Evolutionary conservation across 2,113 vertebrate genomes (phyloP), one percentile per base, ranked within the genome.

Genomic region (Haemorhous mexicanus): DNA sequence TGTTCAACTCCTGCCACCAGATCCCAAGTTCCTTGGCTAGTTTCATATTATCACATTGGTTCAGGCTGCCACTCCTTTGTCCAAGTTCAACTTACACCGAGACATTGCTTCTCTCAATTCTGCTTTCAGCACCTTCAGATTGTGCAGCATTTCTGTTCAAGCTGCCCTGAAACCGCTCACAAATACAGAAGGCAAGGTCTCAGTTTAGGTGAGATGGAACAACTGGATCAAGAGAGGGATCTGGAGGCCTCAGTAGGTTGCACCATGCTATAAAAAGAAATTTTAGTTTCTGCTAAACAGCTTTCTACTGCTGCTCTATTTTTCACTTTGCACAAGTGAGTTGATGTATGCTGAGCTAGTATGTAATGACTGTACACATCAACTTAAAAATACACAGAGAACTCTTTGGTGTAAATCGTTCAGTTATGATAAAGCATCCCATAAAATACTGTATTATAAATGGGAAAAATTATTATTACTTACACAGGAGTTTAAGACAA

Each of bases 401-500:
- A 68, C 12, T 44, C 37, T 11, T 35, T 22, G 28, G 39, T 14
- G 24, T 44, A 89, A 70, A 50, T 4, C 18, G 5, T 55, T 70
- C 11, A 59, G 4, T 59, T 46, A 84, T 0, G 0, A 74, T 22
- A 86, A 13, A 62, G 16, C 28, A 41, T 7, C 19, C 73, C 4
- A 20, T 37, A 56, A 70, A 84, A 62, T n/a, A 80, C 8, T 56
- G 30, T 16, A 30, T 27, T 70, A 30, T 11, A 78, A 77, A 56
- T 3, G 4, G 18, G 11, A 30, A 88, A 96, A 80, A 59, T 22
- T 0, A 17, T 64, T 52, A 33, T 16, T 61, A 98, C 99, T 97
- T 98, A 99, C 99, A 97, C 5, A 99, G 52, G 56, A 98, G 97
- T 88, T 99, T 99, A 85, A 99, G 98, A 94, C 98, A 98, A 93